Evolutionary conservation across 2,888 invertebrate species (phyloP), one percentile per base, ranked within the genome.

Genomic region (Schrankia costaestrigalis): DNA sequence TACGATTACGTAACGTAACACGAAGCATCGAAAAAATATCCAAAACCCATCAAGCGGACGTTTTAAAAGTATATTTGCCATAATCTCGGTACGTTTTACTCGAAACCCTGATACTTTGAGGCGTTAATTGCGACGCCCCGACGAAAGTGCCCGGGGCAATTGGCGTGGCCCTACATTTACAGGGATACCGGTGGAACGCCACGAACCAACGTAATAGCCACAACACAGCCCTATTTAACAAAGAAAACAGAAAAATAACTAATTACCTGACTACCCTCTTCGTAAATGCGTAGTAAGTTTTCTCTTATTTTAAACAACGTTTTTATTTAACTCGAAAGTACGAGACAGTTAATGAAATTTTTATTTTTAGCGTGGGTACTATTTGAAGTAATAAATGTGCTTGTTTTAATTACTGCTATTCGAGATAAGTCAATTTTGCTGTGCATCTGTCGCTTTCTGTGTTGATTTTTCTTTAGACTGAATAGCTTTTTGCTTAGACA

Each of bases 51-150:
- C 36, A 42, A 22, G 28, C 26, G 27, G 3, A 31, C 34, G 10
- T 31, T 45, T 40, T 39, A 41, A 44, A 43, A 41, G 13, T 39
- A 31, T 55, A 50, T 63, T 57, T 53, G 43, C 46, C 47, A 50
- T 52, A 46, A 50, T 54, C 50, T 46, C 40, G 26, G 14, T 22
- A 8, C 19, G 13, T 31, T 19, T 27, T 7, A 18, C 26, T 30
- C 21, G 14, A 19, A 31, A 19, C 29, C 25, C 21, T 8, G 46
- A 63, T 55, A 60, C 59, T 64, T 52, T 44, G 51, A 55, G 52
- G 60, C 61, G 63, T 64, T 73, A 73, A 73, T 74, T 72, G 63
- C 60, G 56, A 56, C 55, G 54, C 58, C 52, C 54, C 53, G 41
- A 55, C 44, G 43, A 37, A 51, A 47, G 36, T 27, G 38, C 49